Evolutionary conservation across 2,888 invertebrate genomes (phyloP), one percentile per base, ranked within the genome.

Genomic region (Lasioglossum villosulum): DNA sequence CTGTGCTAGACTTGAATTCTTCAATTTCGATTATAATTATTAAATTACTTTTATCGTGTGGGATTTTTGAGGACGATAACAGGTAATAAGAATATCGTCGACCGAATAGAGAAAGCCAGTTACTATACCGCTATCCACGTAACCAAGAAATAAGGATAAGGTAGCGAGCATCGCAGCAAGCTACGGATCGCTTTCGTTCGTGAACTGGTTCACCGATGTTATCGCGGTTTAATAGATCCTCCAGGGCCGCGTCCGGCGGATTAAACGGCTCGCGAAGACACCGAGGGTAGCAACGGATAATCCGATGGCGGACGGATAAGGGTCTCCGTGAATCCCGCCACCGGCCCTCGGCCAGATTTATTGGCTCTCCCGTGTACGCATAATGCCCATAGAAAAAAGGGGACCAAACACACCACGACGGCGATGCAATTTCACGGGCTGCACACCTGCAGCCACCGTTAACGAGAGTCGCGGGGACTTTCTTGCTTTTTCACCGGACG

Each of bases 401-500:
- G n/a, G 10, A 52, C 23, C 52, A 79, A 84, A 84, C 86, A 86
- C 79, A 81, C 56, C 77, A 75, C 19, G 82, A 79, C 82, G 77
- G 71, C 82, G 79, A 80, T 81, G 88, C 82, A 88, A 90, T 90
- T 88, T 90, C 85, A 82, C 84, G 84, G 80, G 71, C 56, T 73
- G 84, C 75, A 82, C 86, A 80, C 80, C 83, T 85, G 82, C 84
- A 85, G 75, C 83, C 78, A 82, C 71, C 83, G 83, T 88, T 90
- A 90, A 90, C 90, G 82, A 90, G 87, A 83, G 77, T 83, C 77
- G 52, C 76, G 68, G 71, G 66, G 79, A 78, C 83, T 77, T 81
- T 19, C 75, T 42, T 39, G 78, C 82, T 80, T 87, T 86, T 83
- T 82, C 83, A 80, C 77, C 63, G 83, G 72, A 75, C 52, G 52